phyloP scores from a whole-genome alignment of 2,797 vertebrate genomes.

The Semaprochilodus insignis region DNA sequence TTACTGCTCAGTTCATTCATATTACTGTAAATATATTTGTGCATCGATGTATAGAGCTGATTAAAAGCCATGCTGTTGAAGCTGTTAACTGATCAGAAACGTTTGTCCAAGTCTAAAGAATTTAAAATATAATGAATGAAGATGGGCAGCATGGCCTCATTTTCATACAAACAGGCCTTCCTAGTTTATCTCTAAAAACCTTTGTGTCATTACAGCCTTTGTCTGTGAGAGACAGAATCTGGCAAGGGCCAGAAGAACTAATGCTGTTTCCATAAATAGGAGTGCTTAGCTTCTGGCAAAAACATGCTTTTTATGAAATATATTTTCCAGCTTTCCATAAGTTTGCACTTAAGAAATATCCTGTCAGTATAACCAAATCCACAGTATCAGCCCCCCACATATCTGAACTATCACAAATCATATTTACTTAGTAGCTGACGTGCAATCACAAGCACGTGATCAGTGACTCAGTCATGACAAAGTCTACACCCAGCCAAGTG shows the following conservation, averaged over 20 bases:
- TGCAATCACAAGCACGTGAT: neutral
- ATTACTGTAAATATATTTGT: neutral
- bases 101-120: neutral
- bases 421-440: neutral
- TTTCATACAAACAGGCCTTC: neutral
- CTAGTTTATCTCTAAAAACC: slow-evolving; percentile 26
- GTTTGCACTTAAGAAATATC: slow-evolving; percentile 14
- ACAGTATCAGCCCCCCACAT: neutral
- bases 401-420: neutral
- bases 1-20: neutral
- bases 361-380: neutral
- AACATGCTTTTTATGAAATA: slow-evolving; percentile 28
- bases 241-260: slow-evolving; percentile 24
- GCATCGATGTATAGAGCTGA: neutral
- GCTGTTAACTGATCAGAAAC: neutral
- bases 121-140: neutral
- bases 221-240: slow-evolving; percentile 36
- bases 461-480: neutral
- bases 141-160: slow-evolving; percentile 11
- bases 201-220: neutral
- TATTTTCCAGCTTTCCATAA: slow-evolving; percentile 16
- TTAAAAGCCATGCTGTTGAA: neutral
- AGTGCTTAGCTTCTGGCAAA: slow-evolving; percentile 36
- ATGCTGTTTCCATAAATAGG: slow-evolving; percentile 47
- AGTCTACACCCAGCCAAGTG: neutral